These are phyloP conservation scores for Osmerus mordax DNA, from an alignment of 2,113 vertebrate species.

Conservation along the genomic window DNA sequence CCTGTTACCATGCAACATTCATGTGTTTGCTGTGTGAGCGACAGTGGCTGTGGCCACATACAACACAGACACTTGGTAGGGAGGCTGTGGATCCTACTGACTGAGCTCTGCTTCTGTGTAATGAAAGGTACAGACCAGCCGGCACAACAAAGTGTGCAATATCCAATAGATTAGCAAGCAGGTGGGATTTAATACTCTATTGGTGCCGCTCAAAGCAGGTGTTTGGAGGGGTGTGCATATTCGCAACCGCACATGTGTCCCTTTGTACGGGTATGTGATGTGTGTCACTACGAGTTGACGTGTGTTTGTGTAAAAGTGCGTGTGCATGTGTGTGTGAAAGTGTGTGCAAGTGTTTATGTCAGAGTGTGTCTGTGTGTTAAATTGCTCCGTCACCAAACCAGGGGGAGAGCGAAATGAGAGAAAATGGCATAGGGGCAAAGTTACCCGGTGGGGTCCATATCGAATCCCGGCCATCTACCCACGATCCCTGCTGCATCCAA, in stretches of 20 bases:
- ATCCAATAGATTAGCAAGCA: conserved; percentile 48
- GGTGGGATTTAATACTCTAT: conserved; percentile 45
- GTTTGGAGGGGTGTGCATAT: conserved; percentile 34
- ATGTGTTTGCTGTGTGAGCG: background rate
- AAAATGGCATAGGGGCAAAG: conserved; percentile 69
- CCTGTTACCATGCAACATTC: background rate
- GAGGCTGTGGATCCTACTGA: background rate
- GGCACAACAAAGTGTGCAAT: conserved; percentile 39
- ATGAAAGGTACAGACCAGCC: conserved; percentile 24
- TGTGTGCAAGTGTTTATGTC: conserved; percentile 28
- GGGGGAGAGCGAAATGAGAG: conserved; percentile 62
- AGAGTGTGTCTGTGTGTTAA: conserved; percentile 43
- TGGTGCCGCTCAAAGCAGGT: conserved; percentile 41
- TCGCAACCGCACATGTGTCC: conserved; percentile 22
- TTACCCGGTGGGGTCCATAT: conserved; percentile 90
- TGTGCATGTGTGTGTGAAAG: conserved; percentile 6
- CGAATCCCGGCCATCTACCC: conserved; percentile 92
- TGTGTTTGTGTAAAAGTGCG: conserved; percentile 25
- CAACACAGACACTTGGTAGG: background rate
- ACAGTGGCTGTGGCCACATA: background rate
- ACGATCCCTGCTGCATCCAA: conserved; percentile 98
- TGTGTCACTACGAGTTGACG: conserved; percentile 7
- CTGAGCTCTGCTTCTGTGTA: conserved; percentile 8
- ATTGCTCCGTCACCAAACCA: conserved; percentile 74
- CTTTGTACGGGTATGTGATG: conserved; percentile 5